phyloP scores from a whole-genome alignment of 1,140 invertebrate species.

The Trichomalopsis sarcophagae region DNA sequence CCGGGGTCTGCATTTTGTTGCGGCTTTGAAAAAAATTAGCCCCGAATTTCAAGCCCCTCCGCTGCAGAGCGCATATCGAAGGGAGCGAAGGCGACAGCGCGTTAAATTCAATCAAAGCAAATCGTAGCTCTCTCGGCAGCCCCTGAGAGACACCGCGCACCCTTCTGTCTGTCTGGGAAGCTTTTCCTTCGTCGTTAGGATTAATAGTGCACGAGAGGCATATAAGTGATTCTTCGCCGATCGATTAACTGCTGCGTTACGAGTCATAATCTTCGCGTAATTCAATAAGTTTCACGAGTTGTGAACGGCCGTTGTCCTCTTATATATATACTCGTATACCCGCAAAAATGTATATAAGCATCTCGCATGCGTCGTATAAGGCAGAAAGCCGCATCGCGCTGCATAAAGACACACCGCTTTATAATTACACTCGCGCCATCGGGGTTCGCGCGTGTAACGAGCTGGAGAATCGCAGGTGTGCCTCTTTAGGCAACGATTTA shows the following conservation, averaged over 20 bases:
- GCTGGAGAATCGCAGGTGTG: conserved; percentile 54
- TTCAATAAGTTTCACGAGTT: neutral
- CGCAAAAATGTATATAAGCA: neutral
- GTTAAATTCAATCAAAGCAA: conserved; percentile 51
- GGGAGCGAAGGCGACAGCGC: conserved; percentile 24
- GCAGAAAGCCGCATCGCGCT: neutral
- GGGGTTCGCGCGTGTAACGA: conserved; percentile 41
- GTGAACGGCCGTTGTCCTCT: neutral
- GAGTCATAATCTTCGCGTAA: neutral
- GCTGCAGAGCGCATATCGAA: neutral
- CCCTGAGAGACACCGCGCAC: neutral
- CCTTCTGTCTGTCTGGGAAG: no score
- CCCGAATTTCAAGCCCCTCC: no score
- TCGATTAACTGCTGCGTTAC: no score
- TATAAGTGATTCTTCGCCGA: no score
- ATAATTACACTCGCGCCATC: conserved; percentile 45
- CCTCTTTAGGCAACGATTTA: conserved; percentile 44
- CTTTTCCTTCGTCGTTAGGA: no score
- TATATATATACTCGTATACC: no score
- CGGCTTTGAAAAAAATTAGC: no score
- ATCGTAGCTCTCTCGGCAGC: conserved; percentile 47
- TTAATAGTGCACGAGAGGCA: no score
- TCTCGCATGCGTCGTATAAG: neutral
- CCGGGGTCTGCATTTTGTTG: no score
- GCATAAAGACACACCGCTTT: conserved; percentile 1